Evolutionary conservation across 2,113 vertebrate species (phyloP).

Genomic region (Meriones unguiculatus): DNA sequence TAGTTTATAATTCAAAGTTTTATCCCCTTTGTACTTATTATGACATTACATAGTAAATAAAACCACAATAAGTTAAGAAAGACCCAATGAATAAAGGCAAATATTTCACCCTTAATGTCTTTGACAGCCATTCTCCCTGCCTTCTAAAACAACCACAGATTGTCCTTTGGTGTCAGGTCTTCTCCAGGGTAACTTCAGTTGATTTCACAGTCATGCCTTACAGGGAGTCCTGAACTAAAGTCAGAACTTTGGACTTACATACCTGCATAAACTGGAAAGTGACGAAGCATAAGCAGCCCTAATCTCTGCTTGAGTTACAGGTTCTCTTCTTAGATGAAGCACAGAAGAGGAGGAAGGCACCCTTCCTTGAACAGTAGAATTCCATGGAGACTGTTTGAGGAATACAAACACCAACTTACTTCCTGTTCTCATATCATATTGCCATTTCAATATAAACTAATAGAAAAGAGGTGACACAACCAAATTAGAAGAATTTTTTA

Average conservation of each 20-base stretch:
- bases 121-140: not conserved
- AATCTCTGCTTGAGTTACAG: not conserved
- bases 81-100: not conserved
- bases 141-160: not conserved
- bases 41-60: not conserved
- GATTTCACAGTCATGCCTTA: not conserved
- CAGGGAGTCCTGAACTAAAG: not conserved
- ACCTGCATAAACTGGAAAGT: not conserved
- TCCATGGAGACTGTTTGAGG: not conserved
- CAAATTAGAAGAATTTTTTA: not conserved
- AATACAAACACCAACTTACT: not conserved
- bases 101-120: not conserved
- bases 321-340: not conserved
- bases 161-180: not conserved
- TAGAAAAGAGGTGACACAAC: not conserved
- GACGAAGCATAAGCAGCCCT: no score
- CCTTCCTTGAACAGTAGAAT: not conserved
- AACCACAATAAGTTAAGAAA: not conserved
- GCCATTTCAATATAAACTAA: not conserved
- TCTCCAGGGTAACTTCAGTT: not conserved
- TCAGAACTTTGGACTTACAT: not conserved
- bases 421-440: not conserved
- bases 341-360: not conserved
- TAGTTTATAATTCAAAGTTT: not conserved
- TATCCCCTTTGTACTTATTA: not conserved